These are phyloP conservation scores for Seison nebaliae DNA, from an alignment of 1,140 invertebrate species.

Conservation along the genomic window DNA sequence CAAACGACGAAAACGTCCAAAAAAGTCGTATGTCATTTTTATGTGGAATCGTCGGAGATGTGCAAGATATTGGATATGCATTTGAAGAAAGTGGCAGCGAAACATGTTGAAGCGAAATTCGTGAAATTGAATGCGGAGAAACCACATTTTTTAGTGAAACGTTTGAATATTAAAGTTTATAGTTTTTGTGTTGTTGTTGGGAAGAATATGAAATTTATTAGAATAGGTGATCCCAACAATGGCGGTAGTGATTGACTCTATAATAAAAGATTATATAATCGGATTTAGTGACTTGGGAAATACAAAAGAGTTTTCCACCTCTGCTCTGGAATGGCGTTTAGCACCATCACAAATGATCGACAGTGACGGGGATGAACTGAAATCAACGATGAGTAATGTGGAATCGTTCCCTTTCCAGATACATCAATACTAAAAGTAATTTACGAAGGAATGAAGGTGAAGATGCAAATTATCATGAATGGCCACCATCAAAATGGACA, in stretches of 20 bases:
- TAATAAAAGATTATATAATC: conserved; percentile 59
- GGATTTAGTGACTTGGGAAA: conserved; percentile 81
- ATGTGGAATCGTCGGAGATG: conserved; percentile 32
- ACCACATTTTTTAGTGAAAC: conserved; percentile 53
- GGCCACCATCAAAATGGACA: too few relatives aligned
- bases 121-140: conserved; percentile 68
- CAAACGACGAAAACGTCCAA: conserved; percentile 76
- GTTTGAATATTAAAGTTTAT: conserved; percentile 56
- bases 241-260: conserved; percentile 49
- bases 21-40: conserved; percentile 77
- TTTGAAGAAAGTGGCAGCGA: conserved; percentile 49
- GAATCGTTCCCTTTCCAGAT: too few relatives aligned
- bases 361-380: conserved; percentile 45
- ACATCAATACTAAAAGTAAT: too few relatives aligned
- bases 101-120: conserved; percentile 67
- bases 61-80: conserved; percentile 83
- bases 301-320: conserved; percentile 21
- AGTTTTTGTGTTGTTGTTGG: too few relatives aligned
- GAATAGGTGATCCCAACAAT: conserved; percentile 73
- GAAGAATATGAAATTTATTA: too few relatives aligned
- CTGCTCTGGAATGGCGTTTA: conserved; percentile 69
- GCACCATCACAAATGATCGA: conserved; percentile 43
- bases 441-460: too few relatives aligned
- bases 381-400: too few relatives aligned
- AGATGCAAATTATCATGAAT: too few relatives aligned